Evolutionary conservation across 2,113 vertebrate species (phyloP).

Genomic region (Psophia crepitans): DNA sequence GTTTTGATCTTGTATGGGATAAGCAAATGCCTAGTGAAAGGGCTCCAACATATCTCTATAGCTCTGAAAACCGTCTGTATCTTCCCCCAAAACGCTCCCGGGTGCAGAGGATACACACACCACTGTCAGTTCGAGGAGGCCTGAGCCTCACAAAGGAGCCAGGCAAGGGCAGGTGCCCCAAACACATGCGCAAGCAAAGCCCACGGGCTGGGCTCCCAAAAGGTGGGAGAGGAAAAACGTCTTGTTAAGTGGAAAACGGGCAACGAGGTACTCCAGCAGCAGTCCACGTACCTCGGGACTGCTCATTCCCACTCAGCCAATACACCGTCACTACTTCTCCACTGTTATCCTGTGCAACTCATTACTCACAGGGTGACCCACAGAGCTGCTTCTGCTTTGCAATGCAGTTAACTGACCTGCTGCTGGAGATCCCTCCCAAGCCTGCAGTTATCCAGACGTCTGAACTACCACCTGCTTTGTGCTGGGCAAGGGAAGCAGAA

Average conservation of each 20-base stretch:
- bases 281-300: rapidly evolving
- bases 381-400: neutral
- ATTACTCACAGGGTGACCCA: too few species aligned
- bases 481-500: neutral
- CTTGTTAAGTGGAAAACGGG: rapidly evolving
- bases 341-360: neutral
- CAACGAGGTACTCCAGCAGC: neutral
- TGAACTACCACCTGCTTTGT: neutral
- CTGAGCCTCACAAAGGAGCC: neutral
- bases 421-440: neutral
- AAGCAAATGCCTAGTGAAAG: neutral
- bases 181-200: rapidly evolving
- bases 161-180: neutral
- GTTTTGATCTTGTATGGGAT: neutral
- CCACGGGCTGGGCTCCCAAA: neutral
- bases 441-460: neutral
- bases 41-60: neutral
- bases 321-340: neutral
- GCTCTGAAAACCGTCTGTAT: neutral
- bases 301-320: rapidly evolving
- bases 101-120: neutral
- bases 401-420: rapidly evolving
- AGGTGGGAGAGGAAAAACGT: neutral
- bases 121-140: neutral
- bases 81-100: neutral